Conservation (phyloP, 2,797 vertebrate species). For the Peromyscus attwateri region DNA sequence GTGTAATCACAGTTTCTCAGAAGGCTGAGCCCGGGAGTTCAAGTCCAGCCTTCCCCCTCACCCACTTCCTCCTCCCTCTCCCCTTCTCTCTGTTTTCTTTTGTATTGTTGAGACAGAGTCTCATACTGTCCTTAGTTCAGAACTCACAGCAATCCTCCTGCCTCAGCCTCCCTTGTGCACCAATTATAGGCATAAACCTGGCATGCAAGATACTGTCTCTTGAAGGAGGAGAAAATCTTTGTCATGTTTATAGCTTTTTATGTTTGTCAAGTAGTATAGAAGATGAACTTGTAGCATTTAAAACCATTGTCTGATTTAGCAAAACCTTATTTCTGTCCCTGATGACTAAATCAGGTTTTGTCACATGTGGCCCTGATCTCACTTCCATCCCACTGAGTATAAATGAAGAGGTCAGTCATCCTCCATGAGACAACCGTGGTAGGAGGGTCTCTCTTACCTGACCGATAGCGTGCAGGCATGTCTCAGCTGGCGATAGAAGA, state of each 20-base stretch:
- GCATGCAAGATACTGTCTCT: neutral
- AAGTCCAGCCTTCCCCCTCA: neutral
- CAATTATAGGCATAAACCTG: neutral
- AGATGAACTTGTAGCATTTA: neutral
- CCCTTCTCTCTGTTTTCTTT: neutral
- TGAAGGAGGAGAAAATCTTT: neutral
- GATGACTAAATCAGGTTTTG: neutral
- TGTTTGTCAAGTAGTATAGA: neutral
- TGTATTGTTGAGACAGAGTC: neutral
- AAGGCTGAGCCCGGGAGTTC: neutral
- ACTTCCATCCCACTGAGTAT: neutral
- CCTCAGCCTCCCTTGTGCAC: neutral
- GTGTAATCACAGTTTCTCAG: neutral
- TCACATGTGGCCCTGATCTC: neutral
- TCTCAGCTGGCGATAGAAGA: neutral
- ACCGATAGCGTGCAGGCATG: neutral
- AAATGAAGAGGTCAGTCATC: neutral
- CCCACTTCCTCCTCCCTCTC: neutral
- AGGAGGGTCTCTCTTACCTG: neutral
- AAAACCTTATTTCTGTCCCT: neutral
- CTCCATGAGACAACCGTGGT: neutral
- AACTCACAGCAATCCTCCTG: neutral
- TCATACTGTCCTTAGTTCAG: neutral
- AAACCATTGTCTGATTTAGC: constrained; percentile 1
- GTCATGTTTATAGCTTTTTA: neutral